Percentiles rank a stretch among this genome's conserved stretches.
phyloP scores from a whole-genome alignment of 2,888 invertebrate genomes.

The Rotaria socialis region DNA sequence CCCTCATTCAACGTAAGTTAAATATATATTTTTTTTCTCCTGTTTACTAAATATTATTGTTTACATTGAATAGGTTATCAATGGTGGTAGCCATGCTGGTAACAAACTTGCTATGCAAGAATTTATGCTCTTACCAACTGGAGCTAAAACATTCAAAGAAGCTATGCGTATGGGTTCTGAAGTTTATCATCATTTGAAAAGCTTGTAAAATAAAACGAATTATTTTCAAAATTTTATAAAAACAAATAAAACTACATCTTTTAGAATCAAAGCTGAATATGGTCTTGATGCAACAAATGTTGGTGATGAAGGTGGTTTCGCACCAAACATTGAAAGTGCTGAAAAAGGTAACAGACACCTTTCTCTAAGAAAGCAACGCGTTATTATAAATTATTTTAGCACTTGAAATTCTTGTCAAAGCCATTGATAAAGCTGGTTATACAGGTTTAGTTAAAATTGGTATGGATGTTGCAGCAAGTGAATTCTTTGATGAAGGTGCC shows the following conservation, averaged over 20 bases:
- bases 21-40: no score
- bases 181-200: conserved; percentile 85
- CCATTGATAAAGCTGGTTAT: conserved; percentile 90
- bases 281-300: conserved; percentile 81
- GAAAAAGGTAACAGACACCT: conserved; percentile 67
- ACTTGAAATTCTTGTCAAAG: conserved; percentile 75
- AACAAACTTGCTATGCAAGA: conserved; percentile 77
- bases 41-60: not conserved
- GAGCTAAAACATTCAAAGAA: conserved; percentile 81
- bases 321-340: conserved; percentile 92
- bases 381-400: conserved; percentile 60
- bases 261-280: conserved; percentile 76
- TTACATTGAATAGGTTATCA: conserved; percentile 65
- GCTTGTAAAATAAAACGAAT: conserved; percentile 61
- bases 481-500: conserved; percentile 74
- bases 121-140: conserved; percentile 89
- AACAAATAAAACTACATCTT: not conserved
- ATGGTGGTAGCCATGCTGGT: conserved; percentile 96
- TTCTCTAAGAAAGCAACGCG: not conserved
- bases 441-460: conserved; percentile 92
- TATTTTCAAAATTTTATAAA: not conserved
- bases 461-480: conserved; percentile 98
- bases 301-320: conserved; percentile 98
- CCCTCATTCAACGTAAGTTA: conserved; percentile 85
- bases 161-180: conserved; percentile 98